Evolutionary conservation across 2,797 vertebrate species (phyloP).

Genomic region (Pteropus rufus): DNA sequence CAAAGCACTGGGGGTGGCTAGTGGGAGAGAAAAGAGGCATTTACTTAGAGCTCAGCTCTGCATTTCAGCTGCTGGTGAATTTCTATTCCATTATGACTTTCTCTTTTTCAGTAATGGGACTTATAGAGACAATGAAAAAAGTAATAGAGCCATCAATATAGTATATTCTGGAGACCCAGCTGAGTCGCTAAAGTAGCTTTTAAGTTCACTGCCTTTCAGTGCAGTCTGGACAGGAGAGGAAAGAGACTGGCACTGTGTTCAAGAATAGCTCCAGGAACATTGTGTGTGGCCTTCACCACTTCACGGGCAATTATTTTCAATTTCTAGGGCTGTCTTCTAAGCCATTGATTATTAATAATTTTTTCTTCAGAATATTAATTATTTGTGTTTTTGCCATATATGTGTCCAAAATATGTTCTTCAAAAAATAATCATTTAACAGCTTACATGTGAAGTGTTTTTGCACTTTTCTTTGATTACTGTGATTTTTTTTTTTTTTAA

Average conservation of each 20-base stretch:
- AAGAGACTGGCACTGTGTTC: background rate
- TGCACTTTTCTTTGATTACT: background rate
- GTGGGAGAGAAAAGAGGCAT: background rate
- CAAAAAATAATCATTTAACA: background rate
- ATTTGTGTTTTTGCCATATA: background rate
- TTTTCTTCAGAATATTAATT: background rate
- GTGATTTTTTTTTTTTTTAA: background rate
- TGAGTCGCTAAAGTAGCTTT: background rate
- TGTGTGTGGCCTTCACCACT: background rate
- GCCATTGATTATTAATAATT: background rate
- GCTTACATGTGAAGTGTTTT: background rate
- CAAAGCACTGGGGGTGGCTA: background rate
- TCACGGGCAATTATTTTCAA: background rate
- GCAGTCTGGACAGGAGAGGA: background rate
- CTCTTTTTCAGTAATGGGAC: conserved; percentile 30
- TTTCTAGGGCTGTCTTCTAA: background rate
- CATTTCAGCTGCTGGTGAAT: background rate
- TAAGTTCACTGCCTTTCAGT: background rate
- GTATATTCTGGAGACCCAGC: conserved; percentile 6
- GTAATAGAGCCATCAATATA: conserved; percentile 17
- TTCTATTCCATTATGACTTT: conserved; percentile 12
- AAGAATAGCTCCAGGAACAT: too few species aligned
- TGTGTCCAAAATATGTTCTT: background rate
- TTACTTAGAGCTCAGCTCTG: background rate
- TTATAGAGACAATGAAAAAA: conserved; percentile 13